A percentile compares a stretch with the other conserved stretches of the same genome.
Conservation (phyloP, 2,888 invertebrate species). For the Lysandra bellargus region DNA sequence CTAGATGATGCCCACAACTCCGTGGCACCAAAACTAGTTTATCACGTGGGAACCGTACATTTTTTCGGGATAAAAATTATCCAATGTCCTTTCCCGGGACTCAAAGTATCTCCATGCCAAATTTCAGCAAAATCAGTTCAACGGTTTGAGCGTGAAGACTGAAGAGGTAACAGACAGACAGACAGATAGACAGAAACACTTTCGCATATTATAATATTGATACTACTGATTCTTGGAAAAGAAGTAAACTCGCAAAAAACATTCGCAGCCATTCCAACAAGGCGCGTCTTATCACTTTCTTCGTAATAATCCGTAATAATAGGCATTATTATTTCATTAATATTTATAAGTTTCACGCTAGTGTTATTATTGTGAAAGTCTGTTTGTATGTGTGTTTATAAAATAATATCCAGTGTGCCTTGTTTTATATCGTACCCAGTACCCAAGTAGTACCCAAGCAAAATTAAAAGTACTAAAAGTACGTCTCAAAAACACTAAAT, state of each 20-base stretch:
- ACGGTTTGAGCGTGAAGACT: too few species aligned
- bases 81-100: too few species aligned
- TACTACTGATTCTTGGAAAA: not conserved
- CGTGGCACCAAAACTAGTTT: too few species aligned
- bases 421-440: not conserved
- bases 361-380: slow-evolving; percentile 37
- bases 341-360: not conserved
- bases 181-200: too few species aligned
- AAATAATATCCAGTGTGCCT: not conserved
- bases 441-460: not conserved
- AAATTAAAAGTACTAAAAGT: too few species aligned
- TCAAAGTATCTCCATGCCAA: too few species aligned
- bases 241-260: not conserved
- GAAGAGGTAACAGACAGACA: too few species aligned
- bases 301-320: slow-evolving; percentile 6
- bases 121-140: too few species aligned
- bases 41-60: too few species aligned
- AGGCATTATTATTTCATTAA: slow-evolving; percentile 11
- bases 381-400: not conserved
- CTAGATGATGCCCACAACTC: too few species aligned
- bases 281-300: slow-evolving; percentile 2
- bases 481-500: not conserved
- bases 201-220: too few species aligned
- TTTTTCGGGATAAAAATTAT: too few species aligned
- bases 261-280: not conserved